Evolutionary conservation across 2,797 vertebrate species (phyloP).

Genomic region (Enteromius argenteus): DNA sequence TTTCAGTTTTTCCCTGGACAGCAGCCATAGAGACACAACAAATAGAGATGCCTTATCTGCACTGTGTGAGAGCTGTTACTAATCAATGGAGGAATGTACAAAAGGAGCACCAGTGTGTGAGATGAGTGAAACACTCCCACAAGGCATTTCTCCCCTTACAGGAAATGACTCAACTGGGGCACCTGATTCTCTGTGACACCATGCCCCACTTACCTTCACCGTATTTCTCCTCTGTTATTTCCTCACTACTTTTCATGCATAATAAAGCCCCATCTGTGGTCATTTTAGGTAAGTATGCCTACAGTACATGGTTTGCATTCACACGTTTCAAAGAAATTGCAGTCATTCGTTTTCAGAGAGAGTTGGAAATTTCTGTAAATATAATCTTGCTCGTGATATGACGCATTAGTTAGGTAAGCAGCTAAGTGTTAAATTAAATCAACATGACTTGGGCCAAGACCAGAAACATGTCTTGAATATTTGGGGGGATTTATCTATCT

Average conservation of each 20-base stretch:
- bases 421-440: background rate
- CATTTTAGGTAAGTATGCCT: background rate
- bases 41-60: background rate
- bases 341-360: background rate
- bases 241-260: background rate
- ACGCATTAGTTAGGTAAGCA: background rate
- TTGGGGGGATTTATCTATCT: background rate
- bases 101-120: background rate
- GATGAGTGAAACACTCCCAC: constrained; percentile 6
- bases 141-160: constrained; percentile 1
- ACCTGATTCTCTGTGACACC: constrained; percentile 1
- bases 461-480: background rate
- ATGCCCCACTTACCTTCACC: background rate
- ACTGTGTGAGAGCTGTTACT: background rate
- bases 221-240: background rate
- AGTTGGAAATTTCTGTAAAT: background rate
- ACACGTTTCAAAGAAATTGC: background rate
- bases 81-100: constrained; percentile 19
- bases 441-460: background rate
- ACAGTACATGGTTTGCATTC: background rate
- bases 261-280: background rate
- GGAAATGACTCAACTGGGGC: constrained; percentile 9
- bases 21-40: background rate
- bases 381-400: background rate
- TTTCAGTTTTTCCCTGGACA: background rate